Base-by-base conservation (phyloP, 2,888 invertebrate species). In the Aphidius colemani region DNA sequence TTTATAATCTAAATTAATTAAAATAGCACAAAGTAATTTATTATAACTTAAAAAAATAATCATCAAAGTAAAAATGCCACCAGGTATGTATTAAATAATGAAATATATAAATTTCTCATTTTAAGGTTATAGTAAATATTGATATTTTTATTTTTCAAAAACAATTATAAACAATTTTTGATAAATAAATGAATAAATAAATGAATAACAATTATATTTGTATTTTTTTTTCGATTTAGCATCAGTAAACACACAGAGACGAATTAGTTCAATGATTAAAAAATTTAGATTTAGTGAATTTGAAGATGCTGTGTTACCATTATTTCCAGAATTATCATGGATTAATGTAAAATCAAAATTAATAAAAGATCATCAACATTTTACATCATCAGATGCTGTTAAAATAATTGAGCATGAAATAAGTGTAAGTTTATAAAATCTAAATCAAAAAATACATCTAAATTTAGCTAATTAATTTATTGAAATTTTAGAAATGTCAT, bases 201-300 rank as follows among this genome's bases (percentile, higher is more conserved):
- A 18, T 18, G 2, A 18, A 18, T 18, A 18, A 18, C 2, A 18
- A 18, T 18, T 18, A 2, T 18, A 18, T 18, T 18, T 18, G n/a
- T 18, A 18, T 18, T 18, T 18, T 30, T 30, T 30, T 30, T 18
- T 18, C 2, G 5, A 30, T 13, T 11, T 11, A 63, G 39, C 57
- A 67, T 62, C 65, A 7, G 43, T 51, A 7, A 56, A 56, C 13
- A 39, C 69, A 3, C 65, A 65, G 56, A 69, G 64, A 7, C 63
- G 67, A 11, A 62, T 78, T 18, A 41, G 11, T 9, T 66, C 7
- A 8, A 51, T 72, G n/a, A 72, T 78, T 39, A 73, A 67, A 63
- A 72, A 62, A 63, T 80, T 80, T 50, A 77, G 75, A 59, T 79
- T 80, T 58, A 75, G 77, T 18, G 80, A 80, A 66, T 64, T 79